Evolutionary conservation across 2,888 invertebrate species (phyloP), one percentile per base, ranked within the genome.

Genomic region (Netelia virgata): DNA sequence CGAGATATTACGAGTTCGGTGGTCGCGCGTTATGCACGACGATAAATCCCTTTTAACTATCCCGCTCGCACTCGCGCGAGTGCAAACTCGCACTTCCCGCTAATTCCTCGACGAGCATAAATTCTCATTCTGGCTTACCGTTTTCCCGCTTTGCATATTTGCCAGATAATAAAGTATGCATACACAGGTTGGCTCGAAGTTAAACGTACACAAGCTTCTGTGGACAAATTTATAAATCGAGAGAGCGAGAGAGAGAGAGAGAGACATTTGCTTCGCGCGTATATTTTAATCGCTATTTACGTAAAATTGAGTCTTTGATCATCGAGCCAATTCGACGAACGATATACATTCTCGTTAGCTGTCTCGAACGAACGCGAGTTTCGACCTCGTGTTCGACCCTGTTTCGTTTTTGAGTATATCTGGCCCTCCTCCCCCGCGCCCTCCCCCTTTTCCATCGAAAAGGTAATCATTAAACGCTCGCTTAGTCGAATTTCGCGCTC

Each of bases 131-230:
- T n/a, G 66, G 55, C 41, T 28, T 23, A 28, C 41, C 0, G 18
- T 70, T 82, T 82, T 76, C 61, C n/a, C 36, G 28, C 66, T 79
- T 80, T 68, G 73, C 80, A 80, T 80, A 73, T 68, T 59, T 66
- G 73, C 73, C 66, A 73, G 66, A 53, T 28, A 73, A 36, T 47
- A 61, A 20, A 57, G 16, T 57, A 47, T 47, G 47, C 14, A 47
- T 47, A 47, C 47, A 47, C 47, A 47, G 1, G 47, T 47, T 47
- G 14, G 47, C 14, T 47, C 47, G 47, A 14, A 47, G 11, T 10
- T 14, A 47, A 47, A 47, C 47, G 47, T 47, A 28, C 28, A 28
- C 28, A 28, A 28, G 28, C 28, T 28, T 28, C 28, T 28, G 28
- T 28, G 28, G 28, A 28, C 28, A 28, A 28, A 28, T 28, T 28